phyloP scores from a whole-genome alignment of 1,140 invertebrate species.

The Globodera rostochiensis region DNA sequence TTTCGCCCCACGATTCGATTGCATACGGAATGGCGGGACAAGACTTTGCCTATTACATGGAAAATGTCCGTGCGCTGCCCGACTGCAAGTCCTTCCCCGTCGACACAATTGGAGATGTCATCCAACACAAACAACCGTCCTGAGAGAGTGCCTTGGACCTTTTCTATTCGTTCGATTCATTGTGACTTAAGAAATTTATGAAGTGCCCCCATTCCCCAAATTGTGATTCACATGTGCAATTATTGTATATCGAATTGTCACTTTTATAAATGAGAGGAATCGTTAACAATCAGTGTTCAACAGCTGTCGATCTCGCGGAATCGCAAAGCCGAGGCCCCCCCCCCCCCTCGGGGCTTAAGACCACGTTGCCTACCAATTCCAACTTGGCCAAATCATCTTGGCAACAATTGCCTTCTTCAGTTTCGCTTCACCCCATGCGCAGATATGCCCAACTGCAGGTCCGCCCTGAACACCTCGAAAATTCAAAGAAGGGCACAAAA shows the following conservation, averaged over 20 bases:
- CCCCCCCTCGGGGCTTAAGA: no score
- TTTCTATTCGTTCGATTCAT: background rate
- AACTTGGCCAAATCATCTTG: slow-evolving; percentile 79
- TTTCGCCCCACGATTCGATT: slow-evolving; percentile 89
- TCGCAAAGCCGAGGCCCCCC: background rate
- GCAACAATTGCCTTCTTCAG: slow-evolving; percentile 86
- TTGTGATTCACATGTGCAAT: slow-evolving; percentile 1
- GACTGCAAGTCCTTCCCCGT: slow-evolving; percentile 51
- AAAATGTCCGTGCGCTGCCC: slow-evolving; percentile 83
- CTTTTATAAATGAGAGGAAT: no score
- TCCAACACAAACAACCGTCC: background rate
- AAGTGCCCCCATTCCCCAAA: background rate
- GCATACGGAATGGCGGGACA: slow-evolving; percentile 91
- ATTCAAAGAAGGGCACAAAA: slow-evolving; percentile 65
- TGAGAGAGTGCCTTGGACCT: background rate
- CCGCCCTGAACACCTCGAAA: slow-evolving; percentile 77
- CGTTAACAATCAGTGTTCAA: background rate
- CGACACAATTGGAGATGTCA: slow-evolving; percentile 39
- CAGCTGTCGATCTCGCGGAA: background rate
- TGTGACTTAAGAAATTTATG: background rate
- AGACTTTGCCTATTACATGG: slow-evolving; percentile 90
- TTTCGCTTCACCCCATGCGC: slow-evolving; percentile 75
- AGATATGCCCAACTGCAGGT: slow-evolving; percentile 82
- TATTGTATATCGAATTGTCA: background rate
- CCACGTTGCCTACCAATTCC: no score